A percentile compares a stretch with the other conserved stretches of the same genome.
Evolutionary conservation across 2,888 invertebrate genomes (phyloP).

Genomic region (Trichopoda pennipes): DNA sequence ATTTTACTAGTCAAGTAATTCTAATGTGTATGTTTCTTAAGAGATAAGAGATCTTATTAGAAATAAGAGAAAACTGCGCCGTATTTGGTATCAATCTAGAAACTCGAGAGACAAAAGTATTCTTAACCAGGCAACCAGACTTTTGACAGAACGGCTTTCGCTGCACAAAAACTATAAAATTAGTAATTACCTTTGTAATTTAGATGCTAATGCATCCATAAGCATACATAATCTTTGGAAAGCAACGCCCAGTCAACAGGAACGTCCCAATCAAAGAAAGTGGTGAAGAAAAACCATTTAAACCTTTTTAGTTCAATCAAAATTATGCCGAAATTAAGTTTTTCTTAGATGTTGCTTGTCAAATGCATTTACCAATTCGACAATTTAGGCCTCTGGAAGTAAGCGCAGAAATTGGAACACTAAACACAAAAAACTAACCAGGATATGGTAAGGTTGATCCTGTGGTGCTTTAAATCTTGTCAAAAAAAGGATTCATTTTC

Average conservation of each 20-base stretch:
- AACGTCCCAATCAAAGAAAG: constrained; percentile 28
- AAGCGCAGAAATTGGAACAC: no score
- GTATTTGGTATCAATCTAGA: background rate
- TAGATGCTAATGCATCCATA: constrained; percentile 7
- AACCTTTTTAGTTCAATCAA: no score
- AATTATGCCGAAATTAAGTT: no score
- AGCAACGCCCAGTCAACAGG: constrained; percentile 38
- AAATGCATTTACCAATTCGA: no score
- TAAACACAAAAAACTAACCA: no score
- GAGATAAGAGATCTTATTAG: constrained; percentile 22
- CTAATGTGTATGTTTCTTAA: constrained; percentile 17
- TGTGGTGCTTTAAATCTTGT: no score
- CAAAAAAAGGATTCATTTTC: no score
- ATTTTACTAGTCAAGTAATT: background rate
- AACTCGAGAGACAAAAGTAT: constrained; percentile 17
- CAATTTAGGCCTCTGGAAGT: no score
- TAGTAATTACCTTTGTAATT: background rate
- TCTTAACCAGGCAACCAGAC: constrained; percentile 1
- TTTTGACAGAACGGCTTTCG: constrained; percentile 12
- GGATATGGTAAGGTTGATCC: no score
- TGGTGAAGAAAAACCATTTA: background rate
- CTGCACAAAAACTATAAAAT: constrained; percentile 9
- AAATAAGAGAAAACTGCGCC: constrained; percentile 15
- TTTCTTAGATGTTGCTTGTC: no score
- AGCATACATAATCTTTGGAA: constrained; percentile 6